Base-by-base conservation (phyloP, 2,113 vertebrate genomes). In the Coptodon bakossiorum region DNA sequence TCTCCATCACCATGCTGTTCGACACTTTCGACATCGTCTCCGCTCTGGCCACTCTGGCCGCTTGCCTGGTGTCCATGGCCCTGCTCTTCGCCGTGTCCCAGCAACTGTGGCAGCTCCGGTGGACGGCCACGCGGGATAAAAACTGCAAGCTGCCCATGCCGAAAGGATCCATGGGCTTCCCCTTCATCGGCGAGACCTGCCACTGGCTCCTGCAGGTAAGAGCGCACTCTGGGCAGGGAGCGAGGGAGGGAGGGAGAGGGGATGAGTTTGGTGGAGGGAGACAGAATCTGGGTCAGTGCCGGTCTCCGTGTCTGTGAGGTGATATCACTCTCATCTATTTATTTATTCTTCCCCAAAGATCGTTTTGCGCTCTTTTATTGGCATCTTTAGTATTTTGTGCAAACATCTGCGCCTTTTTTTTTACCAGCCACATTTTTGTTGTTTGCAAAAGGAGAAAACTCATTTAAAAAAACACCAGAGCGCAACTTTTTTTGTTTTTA, bases 141-240 rank as follows among this genome's bases (percentile, higher is more conserved):
- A 97, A 95, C 97, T 98, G 98, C 97, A 98, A 98, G 92, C 95
- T 99, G 79, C 98, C 98, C 68, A 98, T 99, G 96, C 98, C 98
- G 34, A 98, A 98, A 91, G 98, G 98, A 90, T 99, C 98, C 93
- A 99, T 99, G 98, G 98, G 98, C 90, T 98, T 99, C 96, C 98
- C 98, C 82, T 95, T 99, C 94, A 97, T 99, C 95, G 98, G 98
- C 88, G 98, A 99, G 95, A 99, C 98, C 83, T 98, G 98, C 96
- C 98, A 99, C 97, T 99, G 98, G 98, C 96, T 99, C 83, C 94
- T 99, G 73, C 98, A 99, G 98, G 98, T 99, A 98, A 98, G 98
- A 79, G 85, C 83, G 86, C 56, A 8, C 19, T 56, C 48, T 11
- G 86, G 73, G 50, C 17, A 6, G 40, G 53, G 84, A 36, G 38